A percentile compares a stretch with the other conserved stretches of the same genome.
Conservation (phyloP, 1,140 invertebrate species). For the Philotrypesis tridentata region DNA sequence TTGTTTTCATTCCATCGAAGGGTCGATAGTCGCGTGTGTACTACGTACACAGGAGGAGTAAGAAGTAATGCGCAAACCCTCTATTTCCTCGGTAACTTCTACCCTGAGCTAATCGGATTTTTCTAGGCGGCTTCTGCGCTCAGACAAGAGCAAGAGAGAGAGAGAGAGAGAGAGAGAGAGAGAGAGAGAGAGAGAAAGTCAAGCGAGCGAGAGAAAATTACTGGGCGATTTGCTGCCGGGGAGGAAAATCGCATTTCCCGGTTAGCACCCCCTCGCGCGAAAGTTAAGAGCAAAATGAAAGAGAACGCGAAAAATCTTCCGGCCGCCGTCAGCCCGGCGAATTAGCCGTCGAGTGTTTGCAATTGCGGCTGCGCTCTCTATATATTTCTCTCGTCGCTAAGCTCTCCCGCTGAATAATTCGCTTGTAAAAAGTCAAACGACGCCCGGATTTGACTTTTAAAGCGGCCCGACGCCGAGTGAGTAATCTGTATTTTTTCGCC, state of each 20-base stretch:
- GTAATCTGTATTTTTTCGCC: not conserved
- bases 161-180: not conserved
- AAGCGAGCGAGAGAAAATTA: constrained; percentile 34
- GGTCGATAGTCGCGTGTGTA: not conserved
- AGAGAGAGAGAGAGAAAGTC: not conserved
- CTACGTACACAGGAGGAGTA: not conserved
- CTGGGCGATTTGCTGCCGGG: constrained; percentile 2
- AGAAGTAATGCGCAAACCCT: not conserved
- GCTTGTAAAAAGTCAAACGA: constrained; percentile 44
- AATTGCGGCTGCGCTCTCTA: constrained; percentile 11
- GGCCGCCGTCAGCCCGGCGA: constrained; percentile 20
- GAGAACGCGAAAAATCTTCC: constrained; percentile 48
- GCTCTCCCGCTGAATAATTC: constrained; percentile 33
- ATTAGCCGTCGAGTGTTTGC: constrained; percentile 45
- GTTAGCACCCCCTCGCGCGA: constrained; percentile 48
- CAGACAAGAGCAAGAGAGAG: not conserved
- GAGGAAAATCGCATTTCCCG: constrained; percentile 53
- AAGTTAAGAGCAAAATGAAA: constrained; percentile 32
- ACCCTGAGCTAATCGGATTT: constrained; percentile 58
- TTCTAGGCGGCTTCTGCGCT: constrained; percentile 20
- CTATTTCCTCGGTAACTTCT: constrained; percentile 27
- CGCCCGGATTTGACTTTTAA: constrained; percentile 40
- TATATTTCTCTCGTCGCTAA: not conserved
- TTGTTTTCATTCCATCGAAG: constrained; percentile 32
- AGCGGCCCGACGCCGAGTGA: constrained; percentile 16